Percentiles rank a stretch among this genome's conserved stretches.
Evolutionary conservation across 2,888 invertebrate genomes (phyloP).

Genomic region (Zelleria hepariella): DNA sequence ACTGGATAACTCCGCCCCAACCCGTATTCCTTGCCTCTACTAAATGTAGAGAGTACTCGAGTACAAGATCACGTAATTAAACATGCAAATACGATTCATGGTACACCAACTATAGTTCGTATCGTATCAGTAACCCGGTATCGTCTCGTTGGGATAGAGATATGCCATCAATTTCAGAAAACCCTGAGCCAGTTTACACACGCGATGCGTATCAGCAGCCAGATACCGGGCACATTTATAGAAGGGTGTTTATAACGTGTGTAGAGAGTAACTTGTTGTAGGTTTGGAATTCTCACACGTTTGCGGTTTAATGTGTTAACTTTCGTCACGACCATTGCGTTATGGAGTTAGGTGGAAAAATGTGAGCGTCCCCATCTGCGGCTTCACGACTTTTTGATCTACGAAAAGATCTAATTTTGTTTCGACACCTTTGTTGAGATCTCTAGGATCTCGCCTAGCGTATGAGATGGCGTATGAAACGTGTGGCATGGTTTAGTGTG

Average conservation of each 20-base stretch:
- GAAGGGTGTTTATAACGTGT: conserved; percentile 41
- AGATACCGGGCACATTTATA: conserved; percentile 12
- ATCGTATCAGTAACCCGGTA: no score
- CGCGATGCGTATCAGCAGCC: not conserved
- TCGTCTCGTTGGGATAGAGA: not conserved
- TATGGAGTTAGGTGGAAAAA: conserved; percentile 4
- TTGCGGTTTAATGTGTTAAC: conserved; percentile 28
- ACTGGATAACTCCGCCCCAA: no score
- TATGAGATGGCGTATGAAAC: no score
- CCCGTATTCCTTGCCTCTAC: no score
- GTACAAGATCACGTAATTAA: no score
- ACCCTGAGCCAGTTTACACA: not conserved
- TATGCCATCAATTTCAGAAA: not conserved
- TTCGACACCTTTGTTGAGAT: not conserved
- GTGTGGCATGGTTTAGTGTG: no score
- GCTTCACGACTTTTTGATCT: not conserved
- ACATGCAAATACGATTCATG: no score
- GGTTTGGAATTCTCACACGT: conserved; percentile 36
- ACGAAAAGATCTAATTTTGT: not conserved
- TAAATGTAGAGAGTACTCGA: no score
- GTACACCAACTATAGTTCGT: no score
- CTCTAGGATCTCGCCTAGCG: no score
- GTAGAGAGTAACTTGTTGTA: conserved; percentile 19
- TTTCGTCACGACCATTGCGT: conserved; percentile 15
- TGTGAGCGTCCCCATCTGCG: not conserved